Evolutionary conservation across 2,888 invertebrate species (phyloP).

Genomic region (Apamea anceps): DNA sequence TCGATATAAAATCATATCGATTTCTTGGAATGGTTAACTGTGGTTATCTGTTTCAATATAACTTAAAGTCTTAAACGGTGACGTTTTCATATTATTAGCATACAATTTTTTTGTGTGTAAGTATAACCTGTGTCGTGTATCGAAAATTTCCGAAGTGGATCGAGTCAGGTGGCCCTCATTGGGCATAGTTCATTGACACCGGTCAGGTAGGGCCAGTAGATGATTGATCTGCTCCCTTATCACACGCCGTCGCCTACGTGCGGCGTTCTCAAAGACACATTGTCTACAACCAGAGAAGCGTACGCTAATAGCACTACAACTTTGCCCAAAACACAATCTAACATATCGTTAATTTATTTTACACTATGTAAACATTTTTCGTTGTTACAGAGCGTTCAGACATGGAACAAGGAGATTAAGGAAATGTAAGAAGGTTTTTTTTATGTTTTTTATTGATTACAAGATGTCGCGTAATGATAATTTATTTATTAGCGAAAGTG

Average conservation of each 20-base stretch:
- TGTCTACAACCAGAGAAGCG: constrained; percentile 82
- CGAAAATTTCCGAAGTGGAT: constrained; percentile 79
- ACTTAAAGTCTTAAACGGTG: constrained; percentile 59
- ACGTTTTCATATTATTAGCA: constrained; percentile 69
- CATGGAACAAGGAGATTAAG: constrained; percentile 70
- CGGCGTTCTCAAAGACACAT: constrained; percentile 89
- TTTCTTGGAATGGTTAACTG: constrained; percentile 64
- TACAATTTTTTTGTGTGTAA: constrained; percentile 73
- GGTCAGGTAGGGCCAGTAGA: constrained; percentile 87
- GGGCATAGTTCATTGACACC: constrained; percentile 85
- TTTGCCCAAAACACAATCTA: constrained; percentile 61
- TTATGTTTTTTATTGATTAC: constrained; percentile 11
- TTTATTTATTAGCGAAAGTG: constrained; percentile 61
- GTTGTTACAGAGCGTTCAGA: constrained; percentile 85
- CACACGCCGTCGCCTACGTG: constrained; percentile 87
- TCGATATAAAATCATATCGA: constrained; percentile 66
- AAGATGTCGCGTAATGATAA: constrained; percentile 20
- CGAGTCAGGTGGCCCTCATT: constrained; percentile 83
- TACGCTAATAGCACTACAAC: constrained; percentile 77
- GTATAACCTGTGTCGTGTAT: constrained; percentile 77
- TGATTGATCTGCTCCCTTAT: constrained; percentile 90
- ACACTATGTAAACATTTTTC: constrained; percentile 59
- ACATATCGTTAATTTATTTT: constrained; percentile 51
- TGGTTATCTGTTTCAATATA: constrained; percentile 65
- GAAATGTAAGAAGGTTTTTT: constrained; percentile 80